Evolutionary conservation across 1,140 invertebrate genomes (phyloP), one percentile per base, ranked within the genome.

Genomic region (Argopecten irradians): DNA sequence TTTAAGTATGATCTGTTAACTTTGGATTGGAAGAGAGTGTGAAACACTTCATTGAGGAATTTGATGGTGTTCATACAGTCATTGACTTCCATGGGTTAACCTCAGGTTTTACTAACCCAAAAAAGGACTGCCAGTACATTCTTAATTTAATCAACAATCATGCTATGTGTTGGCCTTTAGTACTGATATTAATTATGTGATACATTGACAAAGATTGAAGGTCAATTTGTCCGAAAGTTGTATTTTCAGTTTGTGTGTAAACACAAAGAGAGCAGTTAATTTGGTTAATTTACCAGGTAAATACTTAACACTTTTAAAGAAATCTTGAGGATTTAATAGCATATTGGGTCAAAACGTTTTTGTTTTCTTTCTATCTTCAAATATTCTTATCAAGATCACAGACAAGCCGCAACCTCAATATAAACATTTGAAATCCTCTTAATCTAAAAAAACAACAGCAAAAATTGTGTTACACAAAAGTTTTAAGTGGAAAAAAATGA

Each of bases 1-100:
- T 46, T 71, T 71, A 71, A 71, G 55, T 71, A 71, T 71, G 55
- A 71, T 71, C 55, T 71, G 55, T 71, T 28, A 71, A 71, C 55
- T 71, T 28, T 71, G 55, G 28, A 71, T n/a, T 71, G 55, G 55
- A 71, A 71, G 55, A 71, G n/a, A n/a, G 55, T 71, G 22, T 71
- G 55, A 71, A 28, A 28, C 28, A 71, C 55, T 71, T 71, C 3
- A 28, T n/a, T 71, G 55, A 71, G 55, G 55, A 71, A 71, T 28
- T 71, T 16, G 16, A 8, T n/a, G 55, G n/a, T 71, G 55, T 28
- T 71, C 55, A 71, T 28, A 71, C 55, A 71, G 22, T 71, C 28
- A 71, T 28, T 5, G 55, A 71, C 55, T 71, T 71, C 55, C 55
- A 28, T 28, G 8, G n/a, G 55, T 71, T 28, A 28, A 71, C 22